Percentiles rank a stretch among this genome's conserved stretches.
Evolutionary conservation across 1,140 invertebrate genomes (phyloP).

Genomic region (Drosophila tani): DNA sequence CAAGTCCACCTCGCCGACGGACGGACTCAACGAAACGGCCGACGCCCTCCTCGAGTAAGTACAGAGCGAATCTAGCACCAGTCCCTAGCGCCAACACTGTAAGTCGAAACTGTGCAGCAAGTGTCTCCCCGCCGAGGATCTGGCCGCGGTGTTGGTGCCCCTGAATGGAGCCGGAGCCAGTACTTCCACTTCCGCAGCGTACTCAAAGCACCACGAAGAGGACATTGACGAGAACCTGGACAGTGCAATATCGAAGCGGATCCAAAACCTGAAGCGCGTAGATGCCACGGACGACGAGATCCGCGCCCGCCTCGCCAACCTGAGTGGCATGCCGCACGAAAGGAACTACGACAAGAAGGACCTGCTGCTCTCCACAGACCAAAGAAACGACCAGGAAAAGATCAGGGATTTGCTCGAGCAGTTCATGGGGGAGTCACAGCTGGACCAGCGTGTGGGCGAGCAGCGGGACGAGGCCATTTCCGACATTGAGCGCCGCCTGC

Average conservation of each 20-base stretch:
- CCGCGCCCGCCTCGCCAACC: constrained; percentile 86
- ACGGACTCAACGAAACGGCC: constrained; percentile 51
- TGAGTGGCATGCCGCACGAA: constrained; percentile 86
- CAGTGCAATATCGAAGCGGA: constrained; percentile 86
- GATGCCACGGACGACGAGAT: constrained; percentile 85
- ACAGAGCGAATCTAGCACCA: background rate
- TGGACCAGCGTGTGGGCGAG: constrained; percentile 85
- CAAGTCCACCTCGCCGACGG: constrained; percentile 56
- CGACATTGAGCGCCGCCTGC: constrained; percentile 86
- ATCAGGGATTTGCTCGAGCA: constrained; percentile 87
- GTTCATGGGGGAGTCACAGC: constrained; percentile 86
- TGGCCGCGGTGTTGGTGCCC: constrained; percentile 72
- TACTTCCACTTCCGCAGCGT: background rate
- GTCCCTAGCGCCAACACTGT: too few relatives aligned
- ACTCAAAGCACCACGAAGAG: constrained; percentile 49
- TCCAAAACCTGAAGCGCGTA: constrained; percentile 87
- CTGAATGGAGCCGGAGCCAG: constrained; percentile 29
- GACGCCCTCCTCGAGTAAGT: constrained; percentile 68
- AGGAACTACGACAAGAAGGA: constrained; percentile 77
- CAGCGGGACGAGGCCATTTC: constrained; percentile 85
- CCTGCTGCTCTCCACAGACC: constrained; percentile 81
- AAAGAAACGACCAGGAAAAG: constrained; percentile 87
- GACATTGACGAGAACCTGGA: constrained; percentile 84
- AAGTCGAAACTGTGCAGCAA: constrained; percentile 36
- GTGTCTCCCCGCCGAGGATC: constrained; percentile 53